Evolutionary conservation across 2,113 vertebrate genomes (phyloP).

Genomic region (Aldabrachelys gigantea): DNA sequence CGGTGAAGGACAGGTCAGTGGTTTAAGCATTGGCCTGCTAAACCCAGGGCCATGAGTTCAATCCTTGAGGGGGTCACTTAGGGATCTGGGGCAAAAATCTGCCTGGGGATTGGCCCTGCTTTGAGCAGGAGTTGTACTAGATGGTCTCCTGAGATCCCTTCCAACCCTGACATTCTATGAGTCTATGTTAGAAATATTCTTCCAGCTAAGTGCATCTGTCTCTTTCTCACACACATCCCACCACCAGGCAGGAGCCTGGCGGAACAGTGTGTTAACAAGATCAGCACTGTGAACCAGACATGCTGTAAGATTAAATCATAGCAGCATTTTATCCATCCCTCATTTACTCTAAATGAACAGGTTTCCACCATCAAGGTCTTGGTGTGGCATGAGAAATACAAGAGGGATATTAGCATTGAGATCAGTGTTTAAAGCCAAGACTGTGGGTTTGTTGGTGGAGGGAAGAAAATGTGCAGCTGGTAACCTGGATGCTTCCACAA

Average conservation of each 20-base stretch:
- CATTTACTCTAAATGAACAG: not conserved
- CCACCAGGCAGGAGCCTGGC: not conserved
- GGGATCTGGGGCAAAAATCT: too few species aligned
- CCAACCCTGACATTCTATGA: too few species aligned
- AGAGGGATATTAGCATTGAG: accelerated
- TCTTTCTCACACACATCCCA: accelerated
- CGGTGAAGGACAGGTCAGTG: too few species aligned
- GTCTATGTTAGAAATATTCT: not conserved
- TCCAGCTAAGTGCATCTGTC: not conserved
- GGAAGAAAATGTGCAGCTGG: accelerated
- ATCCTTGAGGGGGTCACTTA: too few species aligned
- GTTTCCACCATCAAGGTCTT: not conserved
- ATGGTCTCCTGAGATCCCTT: too few species aligned
- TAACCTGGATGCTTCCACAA: not conserved
- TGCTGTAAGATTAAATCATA: not conserved
- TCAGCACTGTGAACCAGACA: accelerated
- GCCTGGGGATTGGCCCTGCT: too few species aligned
- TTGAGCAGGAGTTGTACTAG: too few species aligned
- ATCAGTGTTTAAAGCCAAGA: accelerated
- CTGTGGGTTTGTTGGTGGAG: accelerated
- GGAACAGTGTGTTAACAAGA: accelerated
- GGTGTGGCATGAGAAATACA: accelerated
- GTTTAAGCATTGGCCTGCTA: too few species aligned
- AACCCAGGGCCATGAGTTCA: too few species aligned
- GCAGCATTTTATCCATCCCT: not conserved